Conservation (phyloP, 2,113 vertebrate genomes). For the Myrmecophaga tridactyla region DNA sequence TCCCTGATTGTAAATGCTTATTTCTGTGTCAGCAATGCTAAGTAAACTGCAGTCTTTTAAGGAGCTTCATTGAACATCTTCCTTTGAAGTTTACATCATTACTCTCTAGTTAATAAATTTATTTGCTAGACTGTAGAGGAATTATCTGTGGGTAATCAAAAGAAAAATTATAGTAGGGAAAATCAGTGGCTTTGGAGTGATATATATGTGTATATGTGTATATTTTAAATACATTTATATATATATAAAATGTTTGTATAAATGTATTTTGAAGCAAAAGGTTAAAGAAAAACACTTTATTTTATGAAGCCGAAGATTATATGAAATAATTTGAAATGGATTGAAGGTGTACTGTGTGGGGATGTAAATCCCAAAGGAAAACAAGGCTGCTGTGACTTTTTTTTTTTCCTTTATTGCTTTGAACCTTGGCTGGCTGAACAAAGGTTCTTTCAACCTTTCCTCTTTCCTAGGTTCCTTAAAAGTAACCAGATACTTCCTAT, state of each 20-base stretch:
- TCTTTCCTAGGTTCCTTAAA: slow-evolving; percentile 75
- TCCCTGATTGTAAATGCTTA: slow-evolving; percentile 70
- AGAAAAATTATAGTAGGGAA: slow-evolving; percentile 61
- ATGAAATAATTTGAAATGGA: slow-evolving; percentile 51
- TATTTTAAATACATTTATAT: slow-evolving; percentile 42
- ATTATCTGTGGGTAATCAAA: slow-evolving; percentile 71
- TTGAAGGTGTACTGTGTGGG: slow-evolving; percentile 46
- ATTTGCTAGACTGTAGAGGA: slow-evolving; percentile 65
- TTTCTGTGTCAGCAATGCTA: slow-evolving; percentile 77
- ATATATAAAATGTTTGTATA: slow-evolving; percentile 54
- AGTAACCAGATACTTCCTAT: slow-evolving; percentile 68
- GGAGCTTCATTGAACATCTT: slow-evolving; percentile 77
- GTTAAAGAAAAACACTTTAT: slow-evolving; percentile 42
- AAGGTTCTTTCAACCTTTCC: slow-evolving; percentile 70
- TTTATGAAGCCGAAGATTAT: slow-evolving; percentile 53
- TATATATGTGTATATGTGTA: slow-evolving; percentile 13
- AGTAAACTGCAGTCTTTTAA: slow-evolving; percentile 75
- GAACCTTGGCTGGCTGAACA: slow-evolving; percentile 74
- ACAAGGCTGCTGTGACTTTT: slow-evolving; percentile 75
- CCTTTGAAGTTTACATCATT: slow-evolving; percentile 80
- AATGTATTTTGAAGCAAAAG: slow-evolving; percentile 58
- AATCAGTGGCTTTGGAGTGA: slow-evolving; percentile 47
- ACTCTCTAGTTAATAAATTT: slow-evolving; percentile 65
- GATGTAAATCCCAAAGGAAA: slow-evolving; percentile 81
- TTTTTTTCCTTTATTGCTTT: slow-evolving; percentile 60